A percentile compares a stretch with the other conserved stretches of the same genome.
Conservation (phyloP, 2,888 invertebrate species). For the Hedychridium roseum region DNA sequence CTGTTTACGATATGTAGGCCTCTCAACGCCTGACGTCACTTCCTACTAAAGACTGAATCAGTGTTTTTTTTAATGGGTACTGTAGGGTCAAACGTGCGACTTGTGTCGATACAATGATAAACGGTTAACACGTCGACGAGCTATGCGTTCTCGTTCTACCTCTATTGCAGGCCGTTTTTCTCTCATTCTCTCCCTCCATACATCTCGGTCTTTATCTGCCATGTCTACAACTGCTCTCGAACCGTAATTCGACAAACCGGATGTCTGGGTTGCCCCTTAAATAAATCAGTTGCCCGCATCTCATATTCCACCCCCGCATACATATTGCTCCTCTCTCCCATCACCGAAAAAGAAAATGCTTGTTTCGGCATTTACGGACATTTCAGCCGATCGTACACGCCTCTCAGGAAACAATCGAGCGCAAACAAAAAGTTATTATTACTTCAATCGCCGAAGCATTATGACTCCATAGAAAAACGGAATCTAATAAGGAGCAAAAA, state of each 20-base stretch:
- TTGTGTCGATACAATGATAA: conserved; percentile 59
- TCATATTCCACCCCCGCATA: conserved; percentile 49
- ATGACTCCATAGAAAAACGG: too few relatives aligned
- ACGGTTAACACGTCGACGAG: conserved; percentile 52
- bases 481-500: too few relatives aligned
- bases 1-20: conserved; percentile 19
- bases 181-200: conserved; percentile 12
- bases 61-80: conserved; percentile 43
- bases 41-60: conserved; percentile 53
- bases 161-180: conserved; percentile 28
- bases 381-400: too few relatives aligned
- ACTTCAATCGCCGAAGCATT: too few relatives aligned
- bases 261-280: conserved; percentile 60
- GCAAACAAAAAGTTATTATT: too few relatives aligned
- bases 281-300: conserved; percentile 63
- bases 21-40: conserved; percentile 49
- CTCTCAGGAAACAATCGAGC: too few relatives aligned
- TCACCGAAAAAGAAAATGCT: too few relatives aligned
- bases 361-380: too few relatives aligned
- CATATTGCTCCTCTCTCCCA: conserved; percentile 19
- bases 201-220: conserved; percentile 36
- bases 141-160: conserved; percentile 43
- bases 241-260: conserved; percentile 60
- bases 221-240: conserved; percentile 45
- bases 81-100: conserved; percentile 48